Base-by-base conservation (phyloP, 2,797 vertebrate genomes). In the Epinephelus malabaricus region DNA sequence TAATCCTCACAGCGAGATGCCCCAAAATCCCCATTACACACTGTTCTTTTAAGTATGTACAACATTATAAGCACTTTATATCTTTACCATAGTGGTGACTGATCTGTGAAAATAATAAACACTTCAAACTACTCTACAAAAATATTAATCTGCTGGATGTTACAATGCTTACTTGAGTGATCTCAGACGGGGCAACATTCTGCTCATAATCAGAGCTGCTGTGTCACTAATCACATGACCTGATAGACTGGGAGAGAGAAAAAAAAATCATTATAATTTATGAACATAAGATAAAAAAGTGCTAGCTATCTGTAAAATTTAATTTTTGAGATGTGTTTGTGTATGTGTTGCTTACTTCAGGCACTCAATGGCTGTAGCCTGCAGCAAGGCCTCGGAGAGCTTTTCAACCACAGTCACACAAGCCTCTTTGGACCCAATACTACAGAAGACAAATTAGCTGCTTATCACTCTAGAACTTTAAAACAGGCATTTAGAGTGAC, bases 131-230 rank as follows among this genome's bases (percentile, higher is more conserved):
- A 34, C 34, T 7, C 40, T 12, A 43, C 40, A 43, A 12, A 43
- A 2, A 11, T 12, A 10, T 10, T 43, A 10, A 10, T 43, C 40
- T 43, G 40, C 40, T 43, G 11, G 40, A 43, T 43, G 9, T 43
- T 43, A 43, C 6, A 43, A 43, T 43, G 55, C 94, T 94, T 92
- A 97, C 96, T 92, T 89, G 1, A 97, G 84, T 0, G 81, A 93
- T 73, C 69, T 91, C 11, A 97, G 91, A 45, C 73, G 38, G 23
- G 76, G 73, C 45, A 94, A 82, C 12, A 86, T 50, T 7, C 1
- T 40, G 45, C 81, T 74, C 63, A 97, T 49, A 6, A 6, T 66
- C 61, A 65, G 17, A 59, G 92, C 86, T 53, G 82, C 91, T 2
- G 69, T 53, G 30, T 94, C 90, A 51, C 64, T 54, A 15, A 97